A percentile compares a stretch with the other conserved stretches of the same genome.
phyloP scores from a whole-genome alignment of 2,113 vertebrate species.

The Nothoprocta perdicaria region DNA sequence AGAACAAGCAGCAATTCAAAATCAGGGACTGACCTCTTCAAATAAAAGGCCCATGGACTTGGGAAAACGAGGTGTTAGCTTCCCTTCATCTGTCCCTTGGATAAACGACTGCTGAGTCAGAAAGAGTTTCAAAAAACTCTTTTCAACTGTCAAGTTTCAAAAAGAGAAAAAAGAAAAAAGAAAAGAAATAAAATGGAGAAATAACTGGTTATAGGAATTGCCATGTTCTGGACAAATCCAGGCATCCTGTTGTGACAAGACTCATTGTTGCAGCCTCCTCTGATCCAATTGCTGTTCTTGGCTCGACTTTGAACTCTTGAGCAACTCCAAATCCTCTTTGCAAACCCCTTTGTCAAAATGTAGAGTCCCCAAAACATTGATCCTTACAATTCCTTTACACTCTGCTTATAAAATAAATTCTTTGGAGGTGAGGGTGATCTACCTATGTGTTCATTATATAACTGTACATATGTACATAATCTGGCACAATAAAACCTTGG shows the following conservation, averaged over 20 bases:
- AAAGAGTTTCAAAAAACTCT: neutral
- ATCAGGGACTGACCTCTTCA: neutral
- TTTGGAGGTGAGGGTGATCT: neutral
- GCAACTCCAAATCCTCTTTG: neutral
- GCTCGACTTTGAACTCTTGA: neutral
- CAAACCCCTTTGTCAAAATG: neutral
- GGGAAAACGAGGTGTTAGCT: neutral
- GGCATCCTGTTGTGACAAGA: neutral
- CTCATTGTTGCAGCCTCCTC: neutral
- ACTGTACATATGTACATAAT: fast-evolving
- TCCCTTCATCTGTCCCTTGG: neutral
- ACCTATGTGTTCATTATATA: neutral
- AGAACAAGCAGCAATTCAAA: neutral
- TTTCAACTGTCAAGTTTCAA: no score
- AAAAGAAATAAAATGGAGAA: neutral
- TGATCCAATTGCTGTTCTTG: neutral
- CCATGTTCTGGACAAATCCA: neutral
- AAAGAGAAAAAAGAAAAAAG: neutral
- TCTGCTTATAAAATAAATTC: neutral
- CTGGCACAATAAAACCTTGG: neutral
- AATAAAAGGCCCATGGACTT: neutral
- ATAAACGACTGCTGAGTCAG: neutral
- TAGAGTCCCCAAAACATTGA: neutral
- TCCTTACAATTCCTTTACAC: neutral
- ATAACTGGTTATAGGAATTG: neutral